phyloP scores from a whole-genome alignment of 2,797 vertebrate species.

The Aratinga solstitialis region DNA sequence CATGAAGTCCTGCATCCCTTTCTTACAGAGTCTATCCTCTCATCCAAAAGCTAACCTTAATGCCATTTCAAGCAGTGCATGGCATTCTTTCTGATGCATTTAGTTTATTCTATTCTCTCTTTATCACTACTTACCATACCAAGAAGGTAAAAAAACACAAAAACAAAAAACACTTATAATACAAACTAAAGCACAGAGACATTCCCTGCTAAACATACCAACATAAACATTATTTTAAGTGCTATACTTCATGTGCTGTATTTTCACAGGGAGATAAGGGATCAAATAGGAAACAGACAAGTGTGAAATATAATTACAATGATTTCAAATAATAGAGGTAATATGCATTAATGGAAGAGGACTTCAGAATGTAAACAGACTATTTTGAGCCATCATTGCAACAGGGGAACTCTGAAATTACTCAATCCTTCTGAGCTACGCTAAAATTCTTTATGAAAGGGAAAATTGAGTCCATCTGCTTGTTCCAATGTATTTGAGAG shows the following conservation, averaged over 20 bases:
- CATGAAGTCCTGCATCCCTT: background rate
- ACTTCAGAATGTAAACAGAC: background rate
- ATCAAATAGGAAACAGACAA: background rate
- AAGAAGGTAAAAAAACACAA: background rate
- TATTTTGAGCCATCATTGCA: background rate
- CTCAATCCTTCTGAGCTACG: background rate
- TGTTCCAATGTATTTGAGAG: background rate
- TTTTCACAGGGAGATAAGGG: background rate
- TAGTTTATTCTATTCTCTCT: background rate
- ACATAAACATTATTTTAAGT: background rate
- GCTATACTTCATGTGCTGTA: background rate
- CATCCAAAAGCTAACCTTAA: background rate
- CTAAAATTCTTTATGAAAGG: background rate
- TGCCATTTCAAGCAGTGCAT: background rate
- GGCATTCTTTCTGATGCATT: background rate
- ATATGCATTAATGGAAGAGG: background rate
- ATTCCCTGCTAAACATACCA: background rate
- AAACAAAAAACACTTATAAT: background rate
- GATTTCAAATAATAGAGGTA: background rate
- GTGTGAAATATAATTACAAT: constrained; percentile 1
- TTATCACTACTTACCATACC: background rate
- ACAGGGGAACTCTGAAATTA: background rate
- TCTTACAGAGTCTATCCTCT: background rate
- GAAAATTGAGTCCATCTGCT: background rate
- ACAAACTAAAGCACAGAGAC: background rate